phyloP scores from a whole-genome alignment of 2,888 invertebrate genomes.

The Hymenopus coronatus region DNA sequence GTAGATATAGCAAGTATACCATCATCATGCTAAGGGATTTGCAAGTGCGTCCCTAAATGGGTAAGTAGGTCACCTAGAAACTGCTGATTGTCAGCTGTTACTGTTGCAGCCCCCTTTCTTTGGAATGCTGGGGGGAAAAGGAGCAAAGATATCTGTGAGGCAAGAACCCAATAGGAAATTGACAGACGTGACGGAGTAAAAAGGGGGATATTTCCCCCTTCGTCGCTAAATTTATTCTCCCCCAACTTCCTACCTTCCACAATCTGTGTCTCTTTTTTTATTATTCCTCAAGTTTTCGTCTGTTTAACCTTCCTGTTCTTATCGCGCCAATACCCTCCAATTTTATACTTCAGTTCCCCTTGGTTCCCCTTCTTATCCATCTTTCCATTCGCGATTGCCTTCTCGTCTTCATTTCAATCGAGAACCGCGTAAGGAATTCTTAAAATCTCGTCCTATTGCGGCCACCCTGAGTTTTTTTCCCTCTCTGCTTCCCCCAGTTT shows the following conservation, averaged over 20 bases:
- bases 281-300: not conserved
- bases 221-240: not conserved
- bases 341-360: conserved; percentile 1
- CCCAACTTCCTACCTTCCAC: not conserved
- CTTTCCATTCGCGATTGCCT: conserved; percentile 10
- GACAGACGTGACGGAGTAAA: not conserved
- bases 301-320: conserved; percentile 11
- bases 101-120: not conserved
- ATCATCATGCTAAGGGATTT: not conserved
- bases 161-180: not conserved
- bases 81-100: not conserved
- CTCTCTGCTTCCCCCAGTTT: not conserved
- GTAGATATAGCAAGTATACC: no score
- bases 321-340: conserved; percentile 25
- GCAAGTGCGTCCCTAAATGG: not conserved
- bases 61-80: not conserved
- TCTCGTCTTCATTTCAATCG: conserved; percentile 28
- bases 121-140: not conserved
- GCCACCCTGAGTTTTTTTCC: not conserved
- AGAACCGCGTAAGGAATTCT: conserved; percentile 23
- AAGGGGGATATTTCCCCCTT: not conserved
- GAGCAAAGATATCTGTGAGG: not conserved
- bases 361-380: not conserved
- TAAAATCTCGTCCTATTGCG: conserved; percentile 10
- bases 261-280: not conserved